A percentile compares a stretch with the other conserved stretches of the same genome.
These are phyloP conservation scores for Mobula birostris DNA, from an alignment of 2,113 vertebrate genomes.

Conservation along the genomic window DNA sequence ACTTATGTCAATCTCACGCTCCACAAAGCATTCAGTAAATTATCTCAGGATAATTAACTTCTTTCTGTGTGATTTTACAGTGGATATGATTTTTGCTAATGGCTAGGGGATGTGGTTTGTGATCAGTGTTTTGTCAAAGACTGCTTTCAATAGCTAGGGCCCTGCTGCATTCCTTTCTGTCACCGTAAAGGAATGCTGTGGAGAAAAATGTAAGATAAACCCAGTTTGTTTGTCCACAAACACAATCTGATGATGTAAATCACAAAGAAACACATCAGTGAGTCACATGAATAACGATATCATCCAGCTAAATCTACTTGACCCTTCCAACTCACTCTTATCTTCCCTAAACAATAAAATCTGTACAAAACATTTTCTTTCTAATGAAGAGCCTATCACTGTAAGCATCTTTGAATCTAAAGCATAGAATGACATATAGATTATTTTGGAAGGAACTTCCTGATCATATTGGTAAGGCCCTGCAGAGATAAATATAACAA, in stretches of 20 bases:
- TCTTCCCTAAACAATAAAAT: neutral
- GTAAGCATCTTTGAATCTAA: neutral
- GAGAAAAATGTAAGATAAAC: neutral
- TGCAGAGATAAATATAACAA: neutral
- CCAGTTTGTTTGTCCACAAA: neutral
- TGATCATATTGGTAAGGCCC: neutral
- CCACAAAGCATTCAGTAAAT: neutral
- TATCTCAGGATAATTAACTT: neutral
- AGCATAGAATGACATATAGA: neutral
- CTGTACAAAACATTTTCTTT: neutral
- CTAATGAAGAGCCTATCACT: neutral
- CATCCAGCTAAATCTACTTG: neutral
- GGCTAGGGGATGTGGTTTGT: neutral
- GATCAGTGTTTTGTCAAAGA: neutral
- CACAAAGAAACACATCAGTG: neutral
- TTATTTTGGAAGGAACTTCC: neutral
- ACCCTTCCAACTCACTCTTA: neutral
- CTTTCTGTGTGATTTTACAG: neutral
- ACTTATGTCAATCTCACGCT: neutral
- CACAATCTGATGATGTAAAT: neutral
- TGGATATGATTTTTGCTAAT: neutral
- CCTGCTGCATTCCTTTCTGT: neutral
- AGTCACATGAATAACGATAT: neutral
- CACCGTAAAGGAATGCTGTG: neutral
- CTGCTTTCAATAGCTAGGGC: neutral